Conservation (phyloP, 2,888 invertebrate species). For the Cordilura impudica region DNA sequence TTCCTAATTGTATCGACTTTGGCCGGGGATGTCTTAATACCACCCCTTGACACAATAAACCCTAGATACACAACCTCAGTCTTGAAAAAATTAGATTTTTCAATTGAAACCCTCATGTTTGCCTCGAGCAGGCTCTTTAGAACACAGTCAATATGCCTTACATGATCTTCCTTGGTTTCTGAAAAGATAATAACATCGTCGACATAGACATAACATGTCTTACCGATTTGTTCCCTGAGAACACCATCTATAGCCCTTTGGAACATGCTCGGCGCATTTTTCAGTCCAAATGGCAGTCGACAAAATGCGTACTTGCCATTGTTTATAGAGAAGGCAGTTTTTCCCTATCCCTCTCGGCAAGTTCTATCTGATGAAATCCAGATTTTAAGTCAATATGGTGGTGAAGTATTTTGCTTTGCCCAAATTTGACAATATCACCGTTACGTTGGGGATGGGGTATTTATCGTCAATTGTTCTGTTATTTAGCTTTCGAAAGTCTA, state of each 20-base stretch:
- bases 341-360: conserved; percentile 35
- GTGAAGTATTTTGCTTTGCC: conserved; percentile 37
- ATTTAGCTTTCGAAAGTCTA: conserved; percentile 50
- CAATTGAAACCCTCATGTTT: too few relatives aligned
- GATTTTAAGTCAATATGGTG: not conserved
- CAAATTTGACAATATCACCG: too few relatives aligned
- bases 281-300: not conserved
- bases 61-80: too few relatives aligned
- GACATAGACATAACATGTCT: too few relatives aligned
- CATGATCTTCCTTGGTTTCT: conserved; percentile 4
- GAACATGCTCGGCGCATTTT: conserved; percentile 1
- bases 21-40: too few relatives aligned
- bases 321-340: too few relatives aligned
- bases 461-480: conserved; percentile 40
- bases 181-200: conserved; percentile 21
- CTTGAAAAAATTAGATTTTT: too few relatives aligned
- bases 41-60: too few relatives aligned
- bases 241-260: conserved; percentile 22
- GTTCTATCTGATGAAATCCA: conserved; percentile 50
- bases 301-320: conserved; percentile 2
- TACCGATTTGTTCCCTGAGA: conserved; percentile 12
- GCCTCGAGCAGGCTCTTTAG: conserved; percentile 2
- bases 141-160: conserved; percentile 6
- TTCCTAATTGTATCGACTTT: too few relatives aligned
- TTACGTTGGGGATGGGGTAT: conserved; percentile 38